Evolutionary conservation across 2,797 vertebrate species (phyloP).

Genomic region (Syncerus caffer): DNA sequence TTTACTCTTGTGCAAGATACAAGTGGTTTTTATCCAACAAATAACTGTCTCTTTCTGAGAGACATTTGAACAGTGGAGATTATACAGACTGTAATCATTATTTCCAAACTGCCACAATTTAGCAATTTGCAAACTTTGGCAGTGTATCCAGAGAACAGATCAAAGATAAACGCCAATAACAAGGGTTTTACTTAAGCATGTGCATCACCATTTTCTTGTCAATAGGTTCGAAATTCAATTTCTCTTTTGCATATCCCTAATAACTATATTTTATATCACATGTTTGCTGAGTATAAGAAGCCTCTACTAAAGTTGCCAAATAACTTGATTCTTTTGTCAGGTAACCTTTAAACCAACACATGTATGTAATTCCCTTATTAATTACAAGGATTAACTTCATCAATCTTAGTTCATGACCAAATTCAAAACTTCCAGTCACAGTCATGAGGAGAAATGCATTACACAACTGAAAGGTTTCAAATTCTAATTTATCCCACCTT

Average conservation of each 20-base stretch:
- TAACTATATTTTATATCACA: background rate
- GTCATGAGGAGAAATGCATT: conserved; percentile 28
- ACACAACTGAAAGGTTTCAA: conserved; percentile 16
- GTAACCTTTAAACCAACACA: conserved; percentile 44
- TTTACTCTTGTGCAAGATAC: background rate
- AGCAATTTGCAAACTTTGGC: background rate
- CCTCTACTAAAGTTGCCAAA: background rate
- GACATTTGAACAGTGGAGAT: background rate
- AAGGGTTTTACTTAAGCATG: background rate
- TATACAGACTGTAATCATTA: background rate
- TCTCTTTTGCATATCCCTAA: background rate
- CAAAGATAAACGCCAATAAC: background rate
- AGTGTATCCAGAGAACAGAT: background rate
- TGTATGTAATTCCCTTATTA: conserved; percentile 49
- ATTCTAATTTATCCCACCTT: conserved; percentile 44
- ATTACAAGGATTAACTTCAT: conserved; percentile 56
- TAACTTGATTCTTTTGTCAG: conserved; percentile 25
- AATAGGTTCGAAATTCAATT: background rate
- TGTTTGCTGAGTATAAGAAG: background rate
- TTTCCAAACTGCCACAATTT: background rate
- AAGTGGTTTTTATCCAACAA: background rate
- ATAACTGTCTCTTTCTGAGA: background rate
- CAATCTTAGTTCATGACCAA: conserved; percentile 48
- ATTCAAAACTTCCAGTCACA: conserved; percentile 40
- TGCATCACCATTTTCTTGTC: background rate